These are phyloP conservation scores for Teleogryllus occipitalis DNA, from an alignment of 1,140 invertebrate genomes.

Conservation along the genomic window DNA sequence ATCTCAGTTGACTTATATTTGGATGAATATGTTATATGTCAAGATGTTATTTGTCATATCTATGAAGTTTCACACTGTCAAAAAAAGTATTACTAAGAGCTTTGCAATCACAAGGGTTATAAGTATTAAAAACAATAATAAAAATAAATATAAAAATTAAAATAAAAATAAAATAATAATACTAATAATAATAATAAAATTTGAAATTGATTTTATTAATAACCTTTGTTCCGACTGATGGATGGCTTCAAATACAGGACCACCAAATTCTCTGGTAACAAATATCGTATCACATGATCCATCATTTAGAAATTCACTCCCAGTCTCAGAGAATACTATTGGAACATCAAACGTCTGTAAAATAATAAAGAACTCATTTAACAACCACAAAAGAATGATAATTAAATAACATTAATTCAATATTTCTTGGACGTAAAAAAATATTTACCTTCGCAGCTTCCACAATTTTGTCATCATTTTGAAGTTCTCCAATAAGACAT, in stretches of 20 bases:
- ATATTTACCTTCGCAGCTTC: slow-evolving; percentile 37
- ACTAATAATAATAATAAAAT: slow-evolving; percentile 17
- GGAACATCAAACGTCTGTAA: slow-evolving; percentile 51
- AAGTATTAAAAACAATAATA: neutral
- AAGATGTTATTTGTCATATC: too few relatives aligned
- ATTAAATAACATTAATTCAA: neutral
- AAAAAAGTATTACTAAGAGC: neutral
- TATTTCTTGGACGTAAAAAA: neutral
- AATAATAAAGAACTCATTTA: slow-evolving; percentile 9
- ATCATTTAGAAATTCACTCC: slow-evolving; percentile 48
- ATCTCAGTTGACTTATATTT: too few relatives aligned
- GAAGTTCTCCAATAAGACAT: slow-evolving; percentile 49
- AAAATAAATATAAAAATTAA: neutral
- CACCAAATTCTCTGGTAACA: slow-evolving; percentile 60
- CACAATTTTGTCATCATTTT: slow-evolving; percentile 42
- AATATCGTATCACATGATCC: slow-evolving; percentile 56
- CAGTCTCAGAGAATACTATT: slow-evolving; percentile 51
- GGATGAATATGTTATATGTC: too few relatives aligned
- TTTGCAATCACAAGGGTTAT: neutral
- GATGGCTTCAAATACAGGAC: slow-evolving; percentile 52
- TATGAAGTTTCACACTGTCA: neutral
- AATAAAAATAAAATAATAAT: neutral
- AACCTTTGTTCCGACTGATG: slow-evolving; percentile 54
- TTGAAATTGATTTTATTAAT: slow-evolving; percentile 24
- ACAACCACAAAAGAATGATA: neutral